A percentile compares a stretch with the other conserved stretches of the same genome.
Evolutionary conservation across 2,797 vertebrate genomes (phyloP).

Genomic region (Hyperoplus immaculatus): DNA sequence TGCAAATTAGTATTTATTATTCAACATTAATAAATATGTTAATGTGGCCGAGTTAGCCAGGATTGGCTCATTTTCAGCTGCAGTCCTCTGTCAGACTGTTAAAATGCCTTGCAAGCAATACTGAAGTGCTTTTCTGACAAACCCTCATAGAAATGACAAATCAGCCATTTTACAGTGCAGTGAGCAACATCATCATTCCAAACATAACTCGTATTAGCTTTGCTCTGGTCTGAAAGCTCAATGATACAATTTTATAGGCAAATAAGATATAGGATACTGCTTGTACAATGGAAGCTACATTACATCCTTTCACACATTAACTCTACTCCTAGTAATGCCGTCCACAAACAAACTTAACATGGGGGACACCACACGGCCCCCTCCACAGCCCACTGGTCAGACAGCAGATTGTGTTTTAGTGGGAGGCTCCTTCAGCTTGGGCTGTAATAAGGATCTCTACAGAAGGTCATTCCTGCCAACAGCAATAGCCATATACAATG

Average conservation of each 20-base stretch:
- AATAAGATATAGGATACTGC: neutral
- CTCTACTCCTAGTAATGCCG: neutral
- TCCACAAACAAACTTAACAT: neutral
- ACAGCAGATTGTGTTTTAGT: too few relatives aligned
- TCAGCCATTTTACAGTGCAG: neutral
- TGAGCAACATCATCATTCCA: neutral
- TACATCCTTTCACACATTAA: neutral
- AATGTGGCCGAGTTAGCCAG: conserved; percentile 14
- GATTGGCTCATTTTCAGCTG: conserved; percentile 32
- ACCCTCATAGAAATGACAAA: neutral
- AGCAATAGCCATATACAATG: too few relatives aligned
- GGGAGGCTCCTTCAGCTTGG: too few relatives aligned
- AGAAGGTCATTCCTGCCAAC: too few relatives aligned
- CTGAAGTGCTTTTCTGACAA: neutral
- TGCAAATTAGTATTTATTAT: conserved; percentile 10
- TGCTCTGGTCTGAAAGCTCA: neutral
- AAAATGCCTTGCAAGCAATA: conserved; percentile 19
- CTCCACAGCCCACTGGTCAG: too few relatives aligned
- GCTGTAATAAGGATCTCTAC: too few relatives aligned
- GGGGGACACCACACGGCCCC: too few relatives aligned
- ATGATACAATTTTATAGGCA: neutral
- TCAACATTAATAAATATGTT: conserved; percentile 49
- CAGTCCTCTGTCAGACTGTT: conserved; percentile 25
- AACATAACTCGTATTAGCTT: neutral
- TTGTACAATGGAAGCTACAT: neutral